phyloP scores from a whole-genome alignment of 1,140 invertebrate genomes.

The Lutraria rhynchaena region DNA sequence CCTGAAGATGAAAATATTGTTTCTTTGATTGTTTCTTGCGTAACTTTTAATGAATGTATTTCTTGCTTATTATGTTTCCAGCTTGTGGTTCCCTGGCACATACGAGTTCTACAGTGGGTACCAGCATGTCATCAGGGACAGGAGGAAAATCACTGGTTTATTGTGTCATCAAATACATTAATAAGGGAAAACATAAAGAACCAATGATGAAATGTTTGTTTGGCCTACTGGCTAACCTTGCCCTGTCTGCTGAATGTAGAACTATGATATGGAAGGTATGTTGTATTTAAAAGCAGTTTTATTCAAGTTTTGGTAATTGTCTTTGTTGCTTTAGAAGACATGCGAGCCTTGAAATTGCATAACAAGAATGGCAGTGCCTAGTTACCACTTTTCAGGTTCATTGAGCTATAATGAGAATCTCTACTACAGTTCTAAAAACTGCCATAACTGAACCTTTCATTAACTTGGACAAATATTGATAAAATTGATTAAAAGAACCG shows the following conservation, averaged over 20 bases:
- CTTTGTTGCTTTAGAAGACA: too few species aligned
- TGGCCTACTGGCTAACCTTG: constrained; percentile 71
- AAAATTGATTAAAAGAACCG: too few species aligned
- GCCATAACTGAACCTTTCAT: too few species aligned
- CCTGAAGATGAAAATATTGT: too few species aligned
- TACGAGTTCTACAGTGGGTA: constrained; percentile 39
- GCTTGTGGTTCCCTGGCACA: constrained; percentile 76
- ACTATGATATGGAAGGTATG: constrained; percentile 80
- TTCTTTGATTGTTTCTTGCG: too few species aligned
- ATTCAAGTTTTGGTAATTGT: neutral
- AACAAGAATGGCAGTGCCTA: too few species aligned
- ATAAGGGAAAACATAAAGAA: constrained; percentile 68
- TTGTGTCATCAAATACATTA: constrained; percentile 72
- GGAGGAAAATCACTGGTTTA: constrained; percentile 76
- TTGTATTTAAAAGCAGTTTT: neutral
- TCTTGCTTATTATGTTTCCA: constrained; percentile 63
- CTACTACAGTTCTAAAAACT: too few species aligned
- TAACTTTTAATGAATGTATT: too few species aligned
- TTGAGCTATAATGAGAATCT: too few species aligned
- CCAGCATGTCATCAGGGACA: constrained; percentile 45
- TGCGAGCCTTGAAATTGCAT: too few species aligned
- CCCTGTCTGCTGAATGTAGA: constrained; percentile 76
- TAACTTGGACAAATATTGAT: too few species aligned
- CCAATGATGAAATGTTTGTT: constrained; percentile 65
- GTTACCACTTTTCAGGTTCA: too few species aligned